phyloP scores from a whole-genome alignment of 2,888 invertebrate genomes.

The Clusia tigrina region DNA sequence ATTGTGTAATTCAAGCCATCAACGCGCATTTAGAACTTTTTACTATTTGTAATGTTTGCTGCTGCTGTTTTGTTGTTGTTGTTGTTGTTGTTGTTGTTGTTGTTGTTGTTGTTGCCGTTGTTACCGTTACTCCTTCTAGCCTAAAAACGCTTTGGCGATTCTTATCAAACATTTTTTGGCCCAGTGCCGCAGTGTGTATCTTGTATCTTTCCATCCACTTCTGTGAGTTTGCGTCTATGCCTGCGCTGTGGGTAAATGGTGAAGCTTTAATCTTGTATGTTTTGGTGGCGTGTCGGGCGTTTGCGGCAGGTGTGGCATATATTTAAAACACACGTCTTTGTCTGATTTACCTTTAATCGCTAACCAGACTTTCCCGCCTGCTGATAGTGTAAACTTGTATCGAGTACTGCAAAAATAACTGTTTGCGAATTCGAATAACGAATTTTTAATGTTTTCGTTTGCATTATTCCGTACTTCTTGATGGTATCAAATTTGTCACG shows the following conservation, averaged over 20 bases:
- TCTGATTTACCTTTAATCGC: no score
- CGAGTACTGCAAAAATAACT: no score
- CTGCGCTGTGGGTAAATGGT: no score
- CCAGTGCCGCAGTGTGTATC: conserved; percentile 4
- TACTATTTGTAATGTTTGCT: neutral
- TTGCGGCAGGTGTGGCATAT: conserved; percentile 4
- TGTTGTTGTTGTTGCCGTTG: neutral
- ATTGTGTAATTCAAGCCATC: conserved; percentile 6
- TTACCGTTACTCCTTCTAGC: neutral
- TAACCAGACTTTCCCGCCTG: no score
- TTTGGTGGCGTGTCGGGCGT: no score
- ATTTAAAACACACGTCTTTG: neutral
- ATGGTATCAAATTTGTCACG: no score
- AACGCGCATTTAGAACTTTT: conserved; percentile 1
- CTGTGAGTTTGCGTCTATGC: no score
- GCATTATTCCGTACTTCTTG: neutral
- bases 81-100: neutral
- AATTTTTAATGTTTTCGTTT: neutral
- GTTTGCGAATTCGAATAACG: no score
- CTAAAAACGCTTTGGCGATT: no score
- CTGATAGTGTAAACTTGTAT: no score
- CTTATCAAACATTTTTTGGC: neutral
- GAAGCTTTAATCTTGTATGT: neutral
- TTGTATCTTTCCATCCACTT: neutral
- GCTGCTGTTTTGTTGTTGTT: neutral